Percentiles rank a stretch among this genome's conserved stretches.
These are phyloP conservation scores for Toxotes chatareus DNA, from an alignment of 2,113 vertebrate genomes.

Conservation along the genomic window DNA sequence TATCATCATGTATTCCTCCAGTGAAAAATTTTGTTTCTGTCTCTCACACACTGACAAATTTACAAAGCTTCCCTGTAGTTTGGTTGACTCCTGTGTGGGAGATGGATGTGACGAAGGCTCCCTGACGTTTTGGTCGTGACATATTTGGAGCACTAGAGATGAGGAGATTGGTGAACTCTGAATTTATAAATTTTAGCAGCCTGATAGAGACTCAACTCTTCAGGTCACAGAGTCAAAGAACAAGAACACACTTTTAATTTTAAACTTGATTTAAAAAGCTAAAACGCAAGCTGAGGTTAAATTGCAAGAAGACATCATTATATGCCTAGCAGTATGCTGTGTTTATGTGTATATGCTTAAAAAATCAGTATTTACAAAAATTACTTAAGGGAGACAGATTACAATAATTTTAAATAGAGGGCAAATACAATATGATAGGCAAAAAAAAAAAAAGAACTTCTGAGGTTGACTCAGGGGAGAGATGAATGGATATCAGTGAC, in stretches of 20 bases:
- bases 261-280: not conserved
- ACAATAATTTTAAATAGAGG: not conserved
- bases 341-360: not conserved
- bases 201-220: slow-evolving; percentile 35
- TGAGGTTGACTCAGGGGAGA: not conserved
- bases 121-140: slow-evolving; percentile 68
- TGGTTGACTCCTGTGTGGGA: slow-evolving; percentile 66
- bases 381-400: not conserved
- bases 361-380: not conserved
- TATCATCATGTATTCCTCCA: slow-evolving; percentile 60
- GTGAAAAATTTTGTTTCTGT: slow-evolving; percentile 57
- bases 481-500: not conserved
- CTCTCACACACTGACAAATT: slow-evolving; percentile 53
- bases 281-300: not conserved
- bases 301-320: not conserved
- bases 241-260: slow-evolving; percentile 1
- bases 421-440: not conserved
- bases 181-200: slow-evolving; percentile 30
- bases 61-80: slow-evolving; percentile 69
- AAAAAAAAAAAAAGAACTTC: not conserved
- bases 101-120: slow-evolving; percentile 64
- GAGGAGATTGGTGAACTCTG: slow-evolving; percentile 62
- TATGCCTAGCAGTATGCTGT: not conserved
- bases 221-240: not conserved
- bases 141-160: slow-evolving; percentile 72